Evolutionary conservation across 2,888 invertebrate genomes (phyloP), one percentile per base, ranked within the genome.

Genomic region (Sminthurinus aureus): DNA sequence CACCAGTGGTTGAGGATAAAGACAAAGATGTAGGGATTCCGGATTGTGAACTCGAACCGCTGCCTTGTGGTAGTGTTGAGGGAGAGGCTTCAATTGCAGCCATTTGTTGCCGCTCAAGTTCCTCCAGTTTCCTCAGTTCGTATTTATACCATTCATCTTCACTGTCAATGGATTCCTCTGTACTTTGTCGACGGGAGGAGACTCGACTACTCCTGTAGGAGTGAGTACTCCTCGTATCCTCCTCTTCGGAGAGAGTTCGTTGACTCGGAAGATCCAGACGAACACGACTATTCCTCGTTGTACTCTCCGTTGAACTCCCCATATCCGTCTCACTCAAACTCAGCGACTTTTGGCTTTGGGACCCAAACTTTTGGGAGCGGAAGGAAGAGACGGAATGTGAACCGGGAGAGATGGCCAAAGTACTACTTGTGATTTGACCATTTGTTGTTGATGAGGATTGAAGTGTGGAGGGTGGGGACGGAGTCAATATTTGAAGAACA

Each of bases 111-210:
- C 94, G 92, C 90, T 96, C 96, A 91, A 96, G 92, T 90, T 96
- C 95, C 90, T 97, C 96, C 64, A 97, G 91, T 90, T 96, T 96
- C 82, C 95, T 92, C 83, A 96, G 90, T 90, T 97, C 96, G 90
- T 97, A 96, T 89, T 96, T 95, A 89, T 96, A 97, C 94, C 96
- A 97, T 90, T 97, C 96, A 89, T 97, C 97, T 91, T 97, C 97
- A 50, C 96, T 96, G 90, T 97, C 97, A 83, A 97, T 96, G 89
- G 96, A 96, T 89, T 96, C 96, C 91, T 97, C 97, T 0, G 96
- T 96, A 89, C 96, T 96, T 91, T 97, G 96, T 79, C 96, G 92
- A 87, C 96, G 92, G 0, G 96, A 96, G 0, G 96, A 96, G 0
- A 95, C 94, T 88, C 95, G 92, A 0, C 96, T 96, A 89, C 96